Percentiles rank a stretch among this genome's conserved stretches.
Conservation (phyloP, 2,888 invertebrate species). For the Sisyra terminalis region DNA sequence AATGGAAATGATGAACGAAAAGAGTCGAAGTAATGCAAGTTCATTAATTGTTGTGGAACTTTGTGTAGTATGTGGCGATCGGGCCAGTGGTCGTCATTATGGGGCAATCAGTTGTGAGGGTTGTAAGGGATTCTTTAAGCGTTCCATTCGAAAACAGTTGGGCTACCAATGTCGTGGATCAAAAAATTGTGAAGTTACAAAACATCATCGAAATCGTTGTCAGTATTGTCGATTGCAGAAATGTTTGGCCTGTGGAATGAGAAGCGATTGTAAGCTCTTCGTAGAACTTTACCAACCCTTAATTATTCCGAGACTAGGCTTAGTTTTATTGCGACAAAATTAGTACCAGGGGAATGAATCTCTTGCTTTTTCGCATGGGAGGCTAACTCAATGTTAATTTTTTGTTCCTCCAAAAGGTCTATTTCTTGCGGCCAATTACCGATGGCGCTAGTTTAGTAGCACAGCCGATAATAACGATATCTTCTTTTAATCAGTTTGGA, state of each 20-base stretch:
- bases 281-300: too few relatives aligned
- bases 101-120: conserved; percentile 90
- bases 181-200: conserved; percentile 95
- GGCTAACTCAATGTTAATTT: too few relatives aligned
- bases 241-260: conserved; percentile 94
- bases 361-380: too few relatives aligned
- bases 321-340: too few relatives aligned
- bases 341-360: too few relatives aligned
- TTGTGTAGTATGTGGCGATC: conserved; percentile 90
- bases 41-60: conserved; percentile 55
- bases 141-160: conserved; percentile 90
- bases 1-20: conserved; percentile 23
- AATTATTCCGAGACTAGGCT: too few relatives aligned
- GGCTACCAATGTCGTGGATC: conserved; percentile 93
- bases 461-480: too few relatives aligned
- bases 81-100: conserved; percentile 90
- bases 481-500: too few relatives aligned
- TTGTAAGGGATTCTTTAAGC: conserved; percentile 96
- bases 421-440: too few relatives aligned
- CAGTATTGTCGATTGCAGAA: conserved; percentile 97
- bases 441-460: too few relatives aligned
- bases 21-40: conserved; percentile 21
- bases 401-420: too few relatives aligned
- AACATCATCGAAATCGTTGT: conserved; percentile 95
- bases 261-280: conserved; percentile 84